Evolutionary conservation across 2,888 invertebrate genomes (phyloP), one percentile per base, ranked within the genome.

Genomic region (Drosophila mercatorum): DNA sequence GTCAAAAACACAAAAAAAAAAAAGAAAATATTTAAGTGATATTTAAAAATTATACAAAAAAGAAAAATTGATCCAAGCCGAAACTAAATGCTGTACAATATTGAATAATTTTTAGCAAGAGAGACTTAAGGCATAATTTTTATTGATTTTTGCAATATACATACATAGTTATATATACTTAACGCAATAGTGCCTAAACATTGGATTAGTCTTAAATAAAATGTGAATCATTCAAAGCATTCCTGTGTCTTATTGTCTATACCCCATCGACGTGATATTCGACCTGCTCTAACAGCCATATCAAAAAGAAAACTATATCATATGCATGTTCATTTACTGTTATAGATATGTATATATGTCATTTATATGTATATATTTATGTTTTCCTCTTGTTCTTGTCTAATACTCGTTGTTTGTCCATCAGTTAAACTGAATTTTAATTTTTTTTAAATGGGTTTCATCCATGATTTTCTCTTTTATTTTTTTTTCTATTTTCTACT

Each of bases 81-180:
- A 57, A 69, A 72, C 53, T 40, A 41, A 34, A 72, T 70, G 75
- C 72, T 88, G 82, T 87, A 88, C 61, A 81, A 83, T 81, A 81
- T 80, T 80, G 76, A 74, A 38, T 55, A 80, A 78, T 82, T 72
- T 83, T 83, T 86, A 86, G 76, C 75, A 63, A 79, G 72, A 41
- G 81, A 85, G 77, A 78, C 73, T 75, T 83, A 83, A 85, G 79
- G 83, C 75, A 71, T 83, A 83, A 65, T 81, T 84, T 81, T 81
- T 75, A 83, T 85, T 77, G 72, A 86, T 81, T 83, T 80, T 86
- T 84, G 84, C 84, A 84, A 84, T 86, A 84, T 76, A 67, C 67
- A 79, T 72, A 71, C 67, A 79, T 72, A 71, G 17, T 17, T 72
- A 72, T 26, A 75, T 43, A 53, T 26, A 68, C 41, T 40, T 72